Evolutionary conservation across 2,113 vertebrate species (phyloP), one percentile per base, ranked within the genome.

Genomic region (Ornithorhynchus anatinus): DNA sequence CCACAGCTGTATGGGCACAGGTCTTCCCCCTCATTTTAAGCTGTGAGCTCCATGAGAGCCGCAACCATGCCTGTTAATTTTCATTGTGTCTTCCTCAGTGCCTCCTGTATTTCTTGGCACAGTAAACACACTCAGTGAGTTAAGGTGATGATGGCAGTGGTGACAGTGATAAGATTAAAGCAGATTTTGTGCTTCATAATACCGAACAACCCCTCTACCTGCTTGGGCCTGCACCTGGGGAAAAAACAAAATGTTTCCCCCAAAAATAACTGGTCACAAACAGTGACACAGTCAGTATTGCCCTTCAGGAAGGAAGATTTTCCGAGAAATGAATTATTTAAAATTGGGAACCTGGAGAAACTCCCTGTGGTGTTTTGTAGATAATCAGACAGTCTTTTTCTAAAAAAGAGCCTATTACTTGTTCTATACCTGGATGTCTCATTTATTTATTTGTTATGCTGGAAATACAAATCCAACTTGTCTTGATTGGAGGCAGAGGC

Each of bases 371-470:
- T 31, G 58, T 44, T 73, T 76, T 43, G 60, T 50, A 45, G 60
- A 57, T 68, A 58, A 38, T 71, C 65, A 59, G 48, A 64, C 65
- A 59, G 48, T 60, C 70, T 59, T 69, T 69, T 48, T 51, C 54
- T 54, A 54, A 37, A 43, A 81, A 65, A 76, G 65, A 69, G 19
- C 32, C 53, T 76, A 50, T 77, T 76, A 81, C 61, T 83, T 62
- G 67, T 73, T 81, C 53, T 39, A 65, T 60, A 75, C 38, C 27
- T 29, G 77, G 64, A 61, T 29, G 44, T 73, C 72, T 79, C 74
- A 69, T 84, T 84, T 81, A 71, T 17, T 48, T 63, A n/a, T 62
- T 68, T 36, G 65, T 33, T n/a, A n/a, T n/a, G 66, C 45, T 77
- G 16, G 10, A 69, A 71, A 68, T 40, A 84, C 57, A 84, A 68